A percentile compares a stretch with the other conserved stretches of the same genome.
Evolutionary conservation across 2,113 vertebrate genomes (phyloP).

Genomic region (Nesoenas mayeri): DNA sequence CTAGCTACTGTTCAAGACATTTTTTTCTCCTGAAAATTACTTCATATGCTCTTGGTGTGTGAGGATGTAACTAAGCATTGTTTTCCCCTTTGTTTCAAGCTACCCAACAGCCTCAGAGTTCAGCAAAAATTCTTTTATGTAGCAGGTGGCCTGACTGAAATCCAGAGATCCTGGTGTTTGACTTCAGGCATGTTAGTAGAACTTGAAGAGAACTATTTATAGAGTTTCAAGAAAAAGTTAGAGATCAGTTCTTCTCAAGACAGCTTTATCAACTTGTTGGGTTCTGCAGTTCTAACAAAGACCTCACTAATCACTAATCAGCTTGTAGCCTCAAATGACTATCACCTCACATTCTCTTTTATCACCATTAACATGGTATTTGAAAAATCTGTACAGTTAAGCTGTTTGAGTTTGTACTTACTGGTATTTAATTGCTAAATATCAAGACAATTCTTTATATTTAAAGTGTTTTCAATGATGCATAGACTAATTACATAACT

Average conservation of each 20-base stretch:
- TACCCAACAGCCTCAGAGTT: neutral
- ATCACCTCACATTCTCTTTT: neutral
- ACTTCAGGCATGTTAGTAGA: neutral
- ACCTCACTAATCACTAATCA: constrained; percentile 27
- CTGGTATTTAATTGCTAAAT: neutral
- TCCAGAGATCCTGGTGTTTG: neutral
- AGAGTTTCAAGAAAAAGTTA: neutral
- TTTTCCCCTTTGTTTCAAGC: neutral
- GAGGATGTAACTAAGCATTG: neutral
- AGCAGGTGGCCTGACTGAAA: neutral
- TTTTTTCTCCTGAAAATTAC: neutral
- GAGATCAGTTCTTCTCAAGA: neutral
- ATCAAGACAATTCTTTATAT: neutral
- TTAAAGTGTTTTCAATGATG: neutral
- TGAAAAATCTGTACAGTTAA: neutral
- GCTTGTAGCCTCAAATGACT: neutral
- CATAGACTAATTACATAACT: neutral
- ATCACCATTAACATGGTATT: neutral
- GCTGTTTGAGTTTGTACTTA: neutral
- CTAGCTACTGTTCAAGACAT: neutral
- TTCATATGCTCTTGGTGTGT: neutral
- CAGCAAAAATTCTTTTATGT: neutral
- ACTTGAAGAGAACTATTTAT: neutral
- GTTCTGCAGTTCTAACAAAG: neutral
- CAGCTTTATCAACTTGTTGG: constrained; percentile 15